These are phyloP conservation scores for Lepidothrix coronata DNA, from an alignment of 2,113 vertebrate genomes.

Conservation along the genomic window DNA sequence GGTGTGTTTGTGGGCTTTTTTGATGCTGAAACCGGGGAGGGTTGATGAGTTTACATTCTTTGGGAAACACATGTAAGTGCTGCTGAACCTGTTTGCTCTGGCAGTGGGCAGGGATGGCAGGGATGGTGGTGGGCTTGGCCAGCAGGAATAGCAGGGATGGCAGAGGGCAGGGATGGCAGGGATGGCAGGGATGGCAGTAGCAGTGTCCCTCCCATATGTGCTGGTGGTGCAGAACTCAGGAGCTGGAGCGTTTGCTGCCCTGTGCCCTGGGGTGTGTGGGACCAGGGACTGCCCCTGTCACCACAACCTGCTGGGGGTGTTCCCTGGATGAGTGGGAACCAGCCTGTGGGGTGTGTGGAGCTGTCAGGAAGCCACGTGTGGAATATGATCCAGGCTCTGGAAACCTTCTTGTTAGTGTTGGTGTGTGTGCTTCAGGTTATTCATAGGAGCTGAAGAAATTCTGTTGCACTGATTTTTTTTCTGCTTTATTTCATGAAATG, in stretches of 20 bases:
- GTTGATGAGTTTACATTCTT: background rate
- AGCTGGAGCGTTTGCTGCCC: background rate
- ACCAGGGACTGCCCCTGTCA: background rate
- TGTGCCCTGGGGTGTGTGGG: background rate
- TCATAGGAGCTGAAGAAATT: background rate
- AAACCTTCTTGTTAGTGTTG: background rate
- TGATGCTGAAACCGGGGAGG: background rate
- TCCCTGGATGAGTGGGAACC: background rate
- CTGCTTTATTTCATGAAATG: background rate
- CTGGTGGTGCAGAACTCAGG: background rate
- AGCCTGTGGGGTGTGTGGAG: background rate
- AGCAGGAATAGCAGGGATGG: background rate
- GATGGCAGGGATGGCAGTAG: background rate
- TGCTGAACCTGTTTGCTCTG: background rate
- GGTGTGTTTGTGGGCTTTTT: background rate
- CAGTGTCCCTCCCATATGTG: background rate
- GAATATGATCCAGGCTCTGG: background rate
- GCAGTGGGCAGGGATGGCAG: background rate
- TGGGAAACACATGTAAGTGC: background rate
- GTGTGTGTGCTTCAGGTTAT: background rate
- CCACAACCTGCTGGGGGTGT: background rate
- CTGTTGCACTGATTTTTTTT: background rate
- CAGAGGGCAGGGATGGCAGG: background rate
- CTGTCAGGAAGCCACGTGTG: fast-evolving
- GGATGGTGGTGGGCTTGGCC: no score